phyloP scores from a whole-genome alignment of 2,797 vertebrate genomes.

The Cetoscarus ocellatus region DNA sequence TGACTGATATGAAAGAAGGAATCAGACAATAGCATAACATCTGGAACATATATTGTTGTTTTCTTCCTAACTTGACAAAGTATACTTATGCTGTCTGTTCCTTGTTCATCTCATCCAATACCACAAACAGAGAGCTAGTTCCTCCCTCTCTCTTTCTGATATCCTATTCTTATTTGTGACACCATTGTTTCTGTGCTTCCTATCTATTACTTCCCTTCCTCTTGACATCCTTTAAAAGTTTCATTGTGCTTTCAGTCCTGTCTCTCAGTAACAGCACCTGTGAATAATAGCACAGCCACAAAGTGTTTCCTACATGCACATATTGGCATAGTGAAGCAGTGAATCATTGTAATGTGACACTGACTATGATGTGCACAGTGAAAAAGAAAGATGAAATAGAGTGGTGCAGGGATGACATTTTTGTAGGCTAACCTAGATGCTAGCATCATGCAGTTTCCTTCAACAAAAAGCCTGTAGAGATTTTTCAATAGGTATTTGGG shows the following conservation, averaged over 20 bases:
- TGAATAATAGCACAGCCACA: conserved; percentile 53
- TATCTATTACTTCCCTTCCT: conserved; percentile 75
- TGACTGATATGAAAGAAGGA: conserved; percentile 63
- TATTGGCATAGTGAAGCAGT: conserved; percentile 42
- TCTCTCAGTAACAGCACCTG: conserved; percentile 55
- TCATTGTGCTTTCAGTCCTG: conserved; percentile 64
- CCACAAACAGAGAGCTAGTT: conserved; percentile 54
- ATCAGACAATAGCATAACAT: conserved; percentile 32
- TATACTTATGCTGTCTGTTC: conserved; percentile 33
- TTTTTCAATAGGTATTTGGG: too few relatives aligned
- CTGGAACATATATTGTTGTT: conserved; percentile 3
- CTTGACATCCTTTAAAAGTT: conserved; percentile 60
- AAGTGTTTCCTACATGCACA: conserved; percentile 49
- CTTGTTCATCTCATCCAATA: conserved; percentile 69
- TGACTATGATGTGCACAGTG: conserved; percentile 71
- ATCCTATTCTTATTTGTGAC: conserved; percentile 60
- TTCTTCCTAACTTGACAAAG: conserved; percentile 28
- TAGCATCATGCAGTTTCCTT: too few relatives aligned
- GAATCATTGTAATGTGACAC: conserved; percentile 68
- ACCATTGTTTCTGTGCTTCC: conserved; percentile 75
- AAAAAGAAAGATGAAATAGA: conserved; percentile 41
- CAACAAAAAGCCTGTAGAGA: too few relatives aligned
- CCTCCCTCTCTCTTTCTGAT: conserved; percentile 46
- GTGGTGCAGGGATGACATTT: too few relatives aligned
- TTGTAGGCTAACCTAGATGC: too few relatives aligned